These are phyloP conservation scores for Azemiops feae DNA, from an alignment of 2,113 vertebrate genomes.

Conservation along the genomic window DNA sequence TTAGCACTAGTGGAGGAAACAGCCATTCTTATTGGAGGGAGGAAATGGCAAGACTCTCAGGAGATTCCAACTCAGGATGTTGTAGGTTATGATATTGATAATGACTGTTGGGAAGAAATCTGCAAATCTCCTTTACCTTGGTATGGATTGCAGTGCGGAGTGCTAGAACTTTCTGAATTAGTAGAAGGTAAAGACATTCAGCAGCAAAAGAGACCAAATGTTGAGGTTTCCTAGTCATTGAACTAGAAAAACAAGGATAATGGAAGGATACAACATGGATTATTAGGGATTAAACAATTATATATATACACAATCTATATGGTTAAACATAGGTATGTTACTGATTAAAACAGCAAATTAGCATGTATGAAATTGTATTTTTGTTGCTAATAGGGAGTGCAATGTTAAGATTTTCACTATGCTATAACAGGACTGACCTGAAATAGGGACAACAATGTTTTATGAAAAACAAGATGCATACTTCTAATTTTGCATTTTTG, in stretches of 20 bases:
- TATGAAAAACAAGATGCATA: not conserved
- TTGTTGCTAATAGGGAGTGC: slow-evolving; percentile 17
- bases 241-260: not conserved
- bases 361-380: slow-evolving; percentile 29
- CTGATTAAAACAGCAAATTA: slow-evolving; percentile 38
- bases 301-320: not conserved
- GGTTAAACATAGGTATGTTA: slow-evolving; percentile 35
- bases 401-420: not conserved
- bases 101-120: slow-evolving; percentile 88
- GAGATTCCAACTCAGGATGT: slow-evolving; percentile 84
- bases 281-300: slow-evolving; percentile 35
- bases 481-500: not conserved
- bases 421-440: not conserved
- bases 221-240: not conserved
- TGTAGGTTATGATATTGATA: slow-evolving; percentile 85
- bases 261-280: not conserved
- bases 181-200: slow-evolving; percentile 25
- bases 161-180: slow-evolving; percentile 78
- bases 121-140: slow-evolving; percentile 83
- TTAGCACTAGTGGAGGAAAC: slow-evolving; percentile 77
- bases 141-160: slow-evolving; percentile 81
- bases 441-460: not conserved
- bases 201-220: not conserved
- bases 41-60: slow-evolving; percentile 84
- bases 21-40: slow-evolving; percentile 86